Evolutionary conservation across 2,888 invertebrate genomes (phyloP), one percentile per base, ranked within the genome.

Genomic region (Anoplius nigerrimus): DNA sequence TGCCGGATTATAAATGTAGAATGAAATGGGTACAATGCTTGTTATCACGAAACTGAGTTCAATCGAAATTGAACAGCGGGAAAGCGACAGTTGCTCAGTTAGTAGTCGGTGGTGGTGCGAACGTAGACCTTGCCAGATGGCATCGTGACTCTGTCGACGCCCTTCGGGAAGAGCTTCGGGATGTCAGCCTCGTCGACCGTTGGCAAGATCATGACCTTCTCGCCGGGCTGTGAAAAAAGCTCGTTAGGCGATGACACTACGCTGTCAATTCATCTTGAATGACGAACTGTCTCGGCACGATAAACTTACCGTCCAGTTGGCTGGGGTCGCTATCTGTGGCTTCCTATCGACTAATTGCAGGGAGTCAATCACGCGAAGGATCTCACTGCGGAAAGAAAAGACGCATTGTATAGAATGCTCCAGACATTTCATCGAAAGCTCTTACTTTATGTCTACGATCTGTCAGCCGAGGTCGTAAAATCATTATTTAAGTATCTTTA

Each of bases 291-390:
- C 34, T 34, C 4, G 34, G 11, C 34, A 57, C 53, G 2, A 51
- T 11, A 63, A 46, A 89, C 90, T 90, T 89, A 95, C 95, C 89
- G 92, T 91, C 97, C 97, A 97, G 87, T 96, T 94, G 22, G 93
- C 96, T 20, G 97, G 97, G 3, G 97, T 97, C 8, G 96, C 97
- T 66, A 95, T 91, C 69, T 94, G 90, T 78, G 94, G 93, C 63
- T 92, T 89, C 66, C 90, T 91, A 75, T 93, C 93, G 0, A 94
- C 94, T 74, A 97, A 89, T 88, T 96, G 95, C 52, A 97, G 90
- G 0, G 96, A 95, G 86, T 97, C 96, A 72, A 97, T 92, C 22
- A 94, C 94, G 66, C 97, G 92, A 22, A 97, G 89, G 71, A 97
- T 94, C 90, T 97, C 97, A 89, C 96, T 96, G 85, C 11, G 73